A percentile compares a stretch with the other conserved stretches of the same genome.
Evolutionary conservation across 1,140 invertebrate species (phyloP).

Genomic region (Araneus ventricosus): DNA sequence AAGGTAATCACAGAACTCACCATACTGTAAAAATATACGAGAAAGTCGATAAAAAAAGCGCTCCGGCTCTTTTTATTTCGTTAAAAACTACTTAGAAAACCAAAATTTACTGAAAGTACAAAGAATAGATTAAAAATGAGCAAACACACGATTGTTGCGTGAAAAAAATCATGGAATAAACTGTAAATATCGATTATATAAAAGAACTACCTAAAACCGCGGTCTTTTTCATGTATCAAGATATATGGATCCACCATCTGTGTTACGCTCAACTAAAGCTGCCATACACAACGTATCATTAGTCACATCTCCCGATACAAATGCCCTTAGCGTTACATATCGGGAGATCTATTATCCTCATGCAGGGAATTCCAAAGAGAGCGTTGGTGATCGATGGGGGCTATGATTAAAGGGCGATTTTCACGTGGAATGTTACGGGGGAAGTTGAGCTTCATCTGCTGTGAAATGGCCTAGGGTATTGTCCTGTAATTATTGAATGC

Average conservation of each 20-base stretch:
- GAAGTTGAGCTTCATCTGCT: background rate
- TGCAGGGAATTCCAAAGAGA: conserved; percentile 10
- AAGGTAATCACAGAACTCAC: too few species aligned
- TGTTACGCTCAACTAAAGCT: background rate
- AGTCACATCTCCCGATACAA: background rate
- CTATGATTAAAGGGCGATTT: background rate
- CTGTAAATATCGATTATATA: too few species aligned
- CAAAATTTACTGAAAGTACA: too few species aligned
- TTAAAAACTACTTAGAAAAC: too few species aligned
- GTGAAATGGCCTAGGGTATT: background rate
- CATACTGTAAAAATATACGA: too few species aligned
- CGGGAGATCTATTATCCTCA: background rate
- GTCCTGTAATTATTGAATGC: background rate
- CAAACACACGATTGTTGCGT: too few species aligned
- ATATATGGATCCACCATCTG: background rate
- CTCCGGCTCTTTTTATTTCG: too few species aligned
- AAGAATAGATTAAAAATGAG: too few species aligned
- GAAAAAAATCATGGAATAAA: too few species aligned
- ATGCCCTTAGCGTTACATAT: background rate
- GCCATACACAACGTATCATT: background rate
- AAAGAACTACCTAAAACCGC: too few species aligned
- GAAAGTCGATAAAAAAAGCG: too few species aligned
- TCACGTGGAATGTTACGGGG: background rate
- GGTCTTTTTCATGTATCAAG: too few species aligned
- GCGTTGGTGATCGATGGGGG: background rate